Evolutionary conservation across 2,888 invertebrate species (phyloP).

Genomic region (Neoascia interrupta): DNA sequence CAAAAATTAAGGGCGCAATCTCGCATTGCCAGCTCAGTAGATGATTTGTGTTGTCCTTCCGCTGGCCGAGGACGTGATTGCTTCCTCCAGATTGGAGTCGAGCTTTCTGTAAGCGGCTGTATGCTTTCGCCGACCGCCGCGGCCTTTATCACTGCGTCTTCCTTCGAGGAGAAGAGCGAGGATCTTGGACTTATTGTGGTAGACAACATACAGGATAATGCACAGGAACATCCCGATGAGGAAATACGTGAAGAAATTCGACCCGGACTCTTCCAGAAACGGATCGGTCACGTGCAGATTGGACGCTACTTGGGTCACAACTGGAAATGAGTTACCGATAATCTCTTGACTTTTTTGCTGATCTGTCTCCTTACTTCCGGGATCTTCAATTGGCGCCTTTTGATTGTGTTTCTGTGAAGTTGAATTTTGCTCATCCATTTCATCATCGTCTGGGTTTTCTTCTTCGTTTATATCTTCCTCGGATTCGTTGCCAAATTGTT

Average conservation of each 20-base stretch:
- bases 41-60: conserved; percentile 72
- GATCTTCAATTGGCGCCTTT: background rate
- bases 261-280: conserved; percentile 81
- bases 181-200: conserved; percentile 86
- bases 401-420: conserved; percentile 8
- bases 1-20: conserved; percentile 9
- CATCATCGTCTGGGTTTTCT: conserved; percentile 7
- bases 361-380: conserved; percentile 25
- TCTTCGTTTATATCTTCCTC: conserved; percentile 27
- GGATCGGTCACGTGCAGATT: conserved; percentile 66
- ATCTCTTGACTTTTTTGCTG: conserved; percentile 43
- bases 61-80: conserved; percentile 81
- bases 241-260: conserved; percentile 86
- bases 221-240: conserved; percentile 83
- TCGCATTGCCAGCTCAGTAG: conserved; percentile 60
- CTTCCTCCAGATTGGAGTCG: conserved; percentile 85
- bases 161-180: conserved; percentile 84
- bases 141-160: conserved; percentile 73
- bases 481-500: conserved; percentile 20
- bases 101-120: conserved; percentile 84
- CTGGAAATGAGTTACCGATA: background rate
- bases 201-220: conserved; percentile 83
- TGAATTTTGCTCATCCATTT: background rate
- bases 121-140: conserved; percentile 81
- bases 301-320: background rate